These are phyloP conservation scores for Drosophila nebulosa DNA, from an alignment of 1,140 invertebrate species.

Conservation along the genomic window DNA sequence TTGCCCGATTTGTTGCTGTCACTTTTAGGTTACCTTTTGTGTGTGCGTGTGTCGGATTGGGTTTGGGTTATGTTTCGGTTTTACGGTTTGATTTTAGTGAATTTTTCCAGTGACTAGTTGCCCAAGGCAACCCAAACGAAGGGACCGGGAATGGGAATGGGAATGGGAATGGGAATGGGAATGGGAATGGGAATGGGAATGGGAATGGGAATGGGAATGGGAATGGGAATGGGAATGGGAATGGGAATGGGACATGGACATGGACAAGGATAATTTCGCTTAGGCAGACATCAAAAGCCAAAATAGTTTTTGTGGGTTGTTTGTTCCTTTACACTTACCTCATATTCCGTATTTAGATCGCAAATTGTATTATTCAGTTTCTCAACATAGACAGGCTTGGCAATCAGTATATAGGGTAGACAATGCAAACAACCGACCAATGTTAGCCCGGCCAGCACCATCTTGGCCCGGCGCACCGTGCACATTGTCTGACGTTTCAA, in stretches of 20 bases:
- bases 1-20: background rate
- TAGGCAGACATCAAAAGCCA: background rate
- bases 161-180: no score
- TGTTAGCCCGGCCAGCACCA: slow-evolving; percentile 83
- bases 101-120: background rate
- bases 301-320: background rate
- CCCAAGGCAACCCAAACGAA: background rate
- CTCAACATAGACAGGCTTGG: slow-evolving; percentile 81
- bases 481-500: slow-evolving; percentile 89
- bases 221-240: no score
- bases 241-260: no score
- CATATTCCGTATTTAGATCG: slow-evolving; percentile 68
- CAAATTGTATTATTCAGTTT: slow-evolving; percentile 64
- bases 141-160: no score
- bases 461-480: slow-evolving; percentile 88
- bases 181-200: no score
- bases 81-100: background rate
- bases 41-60: background rate
- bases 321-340: no score
- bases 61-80: background rate
- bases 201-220: no score
- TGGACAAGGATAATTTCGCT: no score
- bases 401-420: slow-evolving; percentile 83
- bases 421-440: slow-evolving; percentile 83
- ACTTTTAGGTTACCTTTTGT: background rate